Conservation (phyloP, 2,797 vertebrate genomes). For the Nasua narica region DNA sequence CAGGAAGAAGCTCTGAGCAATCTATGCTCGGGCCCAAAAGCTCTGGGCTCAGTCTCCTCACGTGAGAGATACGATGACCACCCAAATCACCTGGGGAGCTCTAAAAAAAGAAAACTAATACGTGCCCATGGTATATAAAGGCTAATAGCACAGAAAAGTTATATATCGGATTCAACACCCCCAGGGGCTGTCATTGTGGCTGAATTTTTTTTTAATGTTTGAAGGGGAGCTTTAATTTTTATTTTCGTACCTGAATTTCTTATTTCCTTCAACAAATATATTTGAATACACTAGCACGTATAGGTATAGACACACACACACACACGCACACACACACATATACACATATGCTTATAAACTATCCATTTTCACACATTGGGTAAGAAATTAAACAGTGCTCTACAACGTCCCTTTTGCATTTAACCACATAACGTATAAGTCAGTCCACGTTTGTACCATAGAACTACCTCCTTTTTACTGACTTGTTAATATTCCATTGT, state of each 20-base stretch:
- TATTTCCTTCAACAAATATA: background rate
- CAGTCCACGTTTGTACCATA: background rate
- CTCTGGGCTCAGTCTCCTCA: background rate
- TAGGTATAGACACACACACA: background rate
- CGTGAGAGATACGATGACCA: background rate
- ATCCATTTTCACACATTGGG: background rate
- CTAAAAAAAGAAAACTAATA: background rate
- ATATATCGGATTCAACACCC: background rate
- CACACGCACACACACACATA: background rate
- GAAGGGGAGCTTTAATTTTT: background rate
- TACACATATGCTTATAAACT: background rate
- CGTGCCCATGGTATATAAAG: background rate
- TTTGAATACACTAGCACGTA: background rate
- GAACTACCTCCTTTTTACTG: background rate
- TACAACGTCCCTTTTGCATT: background rate
- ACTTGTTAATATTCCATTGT: background rate
- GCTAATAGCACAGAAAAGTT: background rate
- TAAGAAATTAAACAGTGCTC: conserved; percentile 4
- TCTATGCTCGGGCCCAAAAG: background rate
- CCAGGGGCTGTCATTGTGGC: background rate
- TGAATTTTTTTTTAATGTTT: background rate
- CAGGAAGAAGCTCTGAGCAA: background rate
- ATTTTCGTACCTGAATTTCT: background rate
- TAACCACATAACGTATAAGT: background rate
- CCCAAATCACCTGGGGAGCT: background rate